Base-by-base conservation (phyloP, 30 jellyfish, hydroid and myxozoan species). In the Mastigias papua region DNA sequence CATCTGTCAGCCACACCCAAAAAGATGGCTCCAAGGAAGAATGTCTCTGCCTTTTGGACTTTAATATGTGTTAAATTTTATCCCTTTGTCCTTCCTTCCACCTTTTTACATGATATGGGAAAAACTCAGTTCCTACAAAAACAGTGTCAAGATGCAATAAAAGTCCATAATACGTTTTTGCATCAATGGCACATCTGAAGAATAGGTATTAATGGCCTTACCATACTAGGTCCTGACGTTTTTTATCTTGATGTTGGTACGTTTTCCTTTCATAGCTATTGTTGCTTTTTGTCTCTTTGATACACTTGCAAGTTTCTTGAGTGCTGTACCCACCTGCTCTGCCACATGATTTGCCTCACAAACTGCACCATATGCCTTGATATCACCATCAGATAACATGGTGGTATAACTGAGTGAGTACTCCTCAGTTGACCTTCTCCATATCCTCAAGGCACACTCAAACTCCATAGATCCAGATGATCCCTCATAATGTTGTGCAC, bases 361-460 rank as follows among this genome's bases (percentile, higher is more conserved):
- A 33, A 74, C 50, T 20, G 71, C 86, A 46, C 10, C 26, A 74
- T 33, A 74, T 3, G 86, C 64, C 79, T 83, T 83, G 42, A 65
- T 67, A 79, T 83, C 89, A 8, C 93, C 89, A 83, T 83, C 87
- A 68, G 67, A 83, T 17, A 70, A 32, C 27, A 81, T 67, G 9
- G 42, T 65, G 46, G 77, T 65, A 48, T 65, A 65, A 5, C 77
- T 65, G 77, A 65, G 42, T 2, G 32, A 21, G 35, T 26, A 10
- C 77, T 65, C 35, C 35, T 65, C 46, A 17, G n/a, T n/a, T n/a
- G n/a, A n/a, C n/a, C n/a, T n/a, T n/a, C n/a, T n/a, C n/a, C n/a
- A n/a, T n/a, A n/a, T n/a, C n/a, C n/a, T n/a, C n/a, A n/a, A n/a
- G n/a, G n/a, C n/a, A n/a, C n/a, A 65, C 34, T 65, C 81, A 28